Evolutionary conservation across 1,140 invertebrate species (phyloP), one percentile per base, ranked within the genome.

Genomic region (Ostrea edulis): DNA sequence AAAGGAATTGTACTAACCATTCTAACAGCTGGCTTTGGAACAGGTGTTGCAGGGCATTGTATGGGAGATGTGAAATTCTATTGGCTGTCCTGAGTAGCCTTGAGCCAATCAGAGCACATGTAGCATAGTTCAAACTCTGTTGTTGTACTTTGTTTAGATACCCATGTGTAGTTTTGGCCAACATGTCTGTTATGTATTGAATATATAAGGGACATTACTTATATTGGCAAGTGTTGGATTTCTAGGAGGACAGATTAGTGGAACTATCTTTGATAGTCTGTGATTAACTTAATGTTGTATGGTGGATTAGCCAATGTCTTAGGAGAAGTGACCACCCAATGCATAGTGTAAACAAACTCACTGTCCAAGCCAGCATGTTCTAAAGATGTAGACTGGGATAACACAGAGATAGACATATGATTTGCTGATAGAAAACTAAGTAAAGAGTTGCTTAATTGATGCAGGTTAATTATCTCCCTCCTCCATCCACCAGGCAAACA

Each of bases 141-240:
- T 89, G 86, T 89, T 89, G 86, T 89, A 89, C 88, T 89, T 89
- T 89, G 88, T 89, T 87, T 86, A 71, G 68, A 77, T 77, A 81
- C 85, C 65, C 85, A 86, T 86, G 85, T 54, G 65, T 71, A 53
- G 71, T 81, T 29, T 51, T 77, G 62, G 62, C 68, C 82, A 52
- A 68, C 62, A 71, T 87, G 52, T 52, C 51, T 55, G 29, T 25
- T 35, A n/a, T 82, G 71, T 82, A 52, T 53, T 29, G 65, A 55
- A 62, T 55, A 53, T 65, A 77, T 68, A 71, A 77, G 83, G 25
- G 22, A 58, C 62, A 51, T 84, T 54, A 25, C 51, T 71, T 44
- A 71, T 9, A 87, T 17, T 44, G 35, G 58, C 29, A 9, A 29
- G 84, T 20, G 54, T 65, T 68, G 52, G 52, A 51, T 11, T 14